Evolutionary conservation across 2,797 vertebrate species (phyloP).

Genomic region (Todus mexicanus): DNA sequence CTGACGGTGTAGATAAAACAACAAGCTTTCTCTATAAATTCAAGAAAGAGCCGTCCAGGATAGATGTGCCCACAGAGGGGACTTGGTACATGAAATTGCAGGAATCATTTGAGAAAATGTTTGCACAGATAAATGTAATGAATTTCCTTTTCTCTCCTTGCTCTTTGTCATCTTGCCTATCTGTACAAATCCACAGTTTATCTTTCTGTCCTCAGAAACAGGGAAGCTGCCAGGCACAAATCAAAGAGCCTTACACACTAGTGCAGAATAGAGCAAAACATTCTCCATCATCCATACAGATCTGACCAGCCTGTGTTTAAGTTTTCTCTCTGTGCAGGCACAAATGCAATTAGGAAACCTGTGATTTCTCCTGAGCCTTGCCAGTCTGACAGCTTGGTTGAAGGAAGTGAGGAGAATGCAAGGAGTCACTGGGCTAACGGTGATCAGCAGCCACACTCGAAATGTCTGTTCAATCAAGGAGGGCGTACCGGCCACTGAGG

Average conservation of each 20-base stretch:
- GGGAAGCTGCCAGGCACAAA: conserved; percentile 20
- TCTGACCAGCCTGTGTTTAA: conserved; percentile 28
- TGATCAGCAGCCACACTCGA: not conserved
- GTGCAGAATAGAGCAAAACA: not conserved
- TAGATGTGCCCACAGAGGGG: not conserved
- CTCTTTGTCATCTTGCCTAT: conserved; percentile 1
- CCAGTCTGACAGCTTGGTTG: conserved; percentile 56
- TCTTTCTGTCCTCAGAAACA: conserved; percentile 18
- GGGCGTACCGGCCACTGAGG: not conserved
- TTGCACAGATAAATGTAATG: not conserved
- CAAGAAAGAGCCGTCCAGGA: not conserved
- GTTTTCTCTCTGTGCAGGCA: conserved; percentile 12
- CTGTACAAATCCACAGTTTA: conserved; percentile 4
- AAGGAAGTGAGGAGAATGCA: conserved; percentile 40
- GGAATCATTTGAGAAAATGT: not conserved
- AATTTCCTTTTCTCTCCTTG: conserved; percentile 6
- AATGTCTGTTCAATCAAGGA: conserved; percentile 52
- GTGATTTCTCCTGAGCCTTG: conserved; percentile 56
- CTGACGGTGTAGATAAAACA: not conserved
- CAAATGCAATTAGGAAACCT: conserved; percentile 62
- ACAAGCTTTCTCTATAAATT: not conserved
- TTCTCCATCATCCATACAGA: conserved; percentile 5
- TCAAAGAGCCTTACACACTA: not conserved
- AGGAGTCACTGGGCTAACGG: conserved; percentile 17
- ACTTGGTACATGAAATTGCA: not conserved